Evolutionary conservation across 2,113 vertebrate species (phyloP).

Genomic region (Oreocharis arfaki): DNA sequence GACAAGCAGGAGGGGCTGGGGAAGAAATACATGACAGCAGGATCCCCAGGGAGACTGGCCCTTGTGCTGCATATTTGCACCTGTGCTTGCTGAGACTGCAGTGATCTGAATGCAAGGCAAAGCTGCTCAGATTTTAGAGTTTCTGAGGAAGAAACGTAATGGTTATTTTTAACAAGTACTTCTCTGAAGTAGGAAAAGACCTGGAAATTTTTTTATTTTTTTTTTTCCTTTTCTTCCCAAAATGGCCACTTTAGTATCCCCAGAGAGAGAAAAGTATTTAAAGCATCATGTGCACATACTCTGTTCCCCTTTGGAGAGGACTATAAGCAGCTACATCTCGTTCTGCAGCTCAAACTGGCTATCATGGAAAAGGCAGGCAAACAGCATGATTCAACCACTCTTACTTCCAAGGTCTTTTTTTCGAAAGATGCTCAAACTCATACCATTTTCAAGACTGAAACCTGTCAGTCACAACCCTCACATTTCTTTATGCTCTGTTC

Average conservation of each 20-base stretch:
- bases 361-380: neutral
- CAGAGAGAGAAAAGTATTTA: neutral
- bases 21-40: neutral
- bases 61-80: neutral
- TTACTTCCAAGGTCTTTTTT: neutral
- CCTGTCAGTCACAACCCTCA: conserved; percentile 38
- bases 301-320: neutral
- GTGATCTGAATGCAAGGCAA: neutral
- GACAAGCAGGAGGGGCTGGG: neutral
- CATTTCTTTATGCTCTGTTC: neutral
- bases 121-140: neutral
- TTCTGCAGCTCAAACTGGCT: neutral
- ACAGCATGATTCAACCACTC: neutral
- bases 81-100: neutral
- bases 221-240: neutral
- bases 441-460: neutral
- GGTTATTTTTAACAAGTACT: neutral
- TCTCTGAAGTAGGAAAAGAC: neutral
- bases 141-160: neutral
- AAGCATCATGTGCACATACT: neutral
- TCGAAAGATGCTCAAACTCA: neutral
- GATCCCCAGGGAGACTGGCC: neutral
- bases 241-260: neutral
- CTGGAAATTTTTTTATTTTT: neutral
- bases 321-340: neutral